Evolutionary conservation across 2,888 invertebrate genomes (phyloP), one percentile per base, ranked within the genome.

Genomic region (Standfussiana lucernea): DNA sequence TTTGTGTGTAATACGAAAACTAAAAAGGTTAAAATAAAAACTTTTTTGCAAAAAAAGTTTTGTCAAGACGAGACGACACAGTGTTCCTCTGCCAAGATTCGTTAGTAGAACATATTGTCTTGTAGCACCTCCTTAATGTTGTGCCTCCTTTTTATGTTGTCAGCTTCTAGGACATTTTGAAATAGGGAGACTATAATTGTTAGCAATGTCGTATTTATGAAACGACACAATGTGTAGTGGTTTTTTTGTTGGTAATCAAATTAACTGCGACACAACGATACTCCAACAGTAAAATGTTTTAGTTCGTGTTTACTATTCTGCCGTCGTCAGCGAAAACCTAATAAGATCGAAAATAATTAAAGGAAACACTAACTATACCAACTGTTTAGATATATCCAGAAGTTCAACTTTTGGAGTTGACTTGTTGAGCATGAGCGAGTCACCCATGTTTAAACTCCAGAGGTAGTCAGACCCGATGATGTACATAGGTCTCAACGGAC

Each of bases 61-160:
- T n/a, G 71, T 64, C 18, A 75, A 35, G 40, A 47, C 50, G 53
- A 42, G 35, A 74, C 67, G 61, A 45, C 50, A 47, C 68, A 21
- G 40, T 24, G 18, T 56, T 67, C 40, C 28, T 61, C n/a, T 80
- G 85, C 85, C 85, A 79, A 85, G 59, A 68, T 50, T 81, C 75
- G 75, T 75, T 85, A 75, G 81, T 37, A 24, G 66, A 32, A 35
- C 69, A 59, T 47, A n/a, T n/a, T n/a, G 84, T 56, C 69, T 40
- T 59, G 37, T 42, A 42, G n/a, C 18, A 28, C 13, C 28, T 72
- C 15, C 35, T 78, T 74, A 18, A 56, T 75, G 40, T 79, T 6
- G 15, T 50, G 32, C 37, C 37, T 50, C 7, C 42, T 67, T 62
- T 42, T 82, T 77, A 47, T 71, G 37, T 40, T 59, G 42, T 24